Evolutionary conservation across 2,113 vertebrate species (phyloP), one percentile per base, ranked within the genome.

Genomic region (Xyrauchen texanus): DNA sequence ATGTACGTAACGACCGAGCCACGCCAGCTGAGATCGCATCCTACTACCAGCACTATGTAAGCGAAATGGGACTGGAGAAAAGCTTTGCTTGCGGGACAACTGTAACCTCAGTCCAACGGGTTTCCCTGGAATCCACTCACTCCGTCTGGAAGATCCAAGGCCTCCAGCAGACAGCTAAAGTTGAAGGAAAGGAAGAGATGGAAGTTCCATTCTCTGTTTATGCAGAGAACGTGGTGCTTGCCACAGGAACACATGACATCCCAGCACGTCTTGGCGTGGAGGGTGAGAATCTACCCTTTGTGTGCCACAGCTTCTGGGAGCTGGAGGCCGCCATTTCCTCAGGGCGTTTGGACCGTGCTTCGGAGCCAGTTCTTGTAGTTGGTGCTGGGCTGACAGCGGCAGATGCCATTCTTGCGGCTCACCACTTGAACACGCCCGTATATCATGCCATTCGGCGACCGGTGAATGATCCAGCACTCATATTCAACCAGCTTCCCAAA

Each of bases 401-500:
- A 0, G 93, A 94, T 0, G 93, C 93, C 0, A 87, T 94, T 0
- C 85, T 94, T 64, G 88, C 92, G 0, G 78, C 92, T 12, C 93
- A 90, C 76, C 93, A 94, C 49, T 87, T 92, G 42, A 92, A 86
- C 82, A 88, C 90, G 0, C 90, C 93, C 0, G 91, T 94, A 13
- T 91, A 91, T 81, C 93, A 94, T 51, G 89, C 84, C 81, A 93
- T 94, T 85, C 86, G 93, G 0, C 88, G 93, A 15, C 82, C 90
- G 0, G 90, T 94, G 46, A 81, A 45, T 0, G 93, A 93, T 87
- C 93, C 91, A 0, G 91, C 73, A 0, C 91, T 94, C 76, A 91
- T 94, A 82, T 94, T 94, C 84, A 94, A 94, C 89, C 93, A 93
- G 88, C 90, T 94, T 61, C 93, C 93, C 16, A 93, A 92, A 58